These are phyloP conservation scores for Andrena dorsata DNA, from an alignment of 2,888 invertebrate genomes.

Conservation along the genomic window DNA sequence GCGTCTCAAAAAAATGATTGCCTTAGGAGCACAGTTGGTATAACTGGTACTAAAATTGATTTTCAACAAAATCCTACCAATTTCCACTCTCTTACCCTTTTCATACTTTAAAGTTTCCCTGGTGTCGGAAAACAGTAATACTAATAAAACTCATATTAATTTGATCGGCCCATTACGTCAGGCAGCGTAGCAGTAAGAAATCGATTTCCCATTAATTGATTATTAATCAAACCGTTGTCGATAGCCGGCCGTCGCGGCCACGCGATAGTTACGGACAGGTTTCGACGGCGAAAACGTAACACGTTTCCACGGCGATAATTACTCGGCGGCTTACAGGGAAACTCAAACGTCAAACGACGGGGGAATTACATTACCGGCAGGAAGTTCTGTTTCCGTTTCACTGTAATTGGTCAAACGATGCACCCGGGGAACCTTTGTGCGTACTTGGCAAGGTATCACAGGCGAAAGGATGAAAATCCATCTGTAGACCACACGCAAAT, in stretches of 20 bases:
- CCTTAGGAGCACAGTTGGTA: too few species aligned
- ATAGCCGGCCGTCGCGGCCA: constrained; percentile 9
- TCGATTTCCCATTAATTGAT: constrained; percentile 53
- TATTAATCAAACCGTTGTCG: constrained; percentile 52
- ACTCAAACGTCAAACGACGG: constrained; percentile 58
- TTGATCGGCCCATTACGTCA: neutral
- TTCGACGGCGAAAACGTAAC: constrained; percentile 47
- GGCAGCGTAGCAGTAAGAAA: constrained; percentile 16
- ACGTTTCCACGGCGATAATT: constrained; percentile 56
- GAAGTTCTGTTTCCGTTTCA: constrained; percentile 60
- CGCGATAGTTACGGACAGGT: constrained; percentile 33
- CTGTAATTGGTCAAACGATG: constrained; percentile 67
- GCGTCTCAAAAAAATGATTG: too few species aligned
- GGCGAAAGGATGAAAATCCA: constrained; percentile 47
- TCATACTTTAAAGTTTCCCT: neutral
- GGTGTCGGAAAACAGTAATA: neutral
- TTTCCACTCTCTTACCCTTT: neutral
- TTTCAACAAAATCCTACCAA: too few species aligned
- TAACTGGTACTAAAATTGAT: too few species aligned
- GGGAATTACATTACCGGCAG: constrained; percentile 62
- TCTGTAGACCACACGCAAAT: constrained; percentile 24
- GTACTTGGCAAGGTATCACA: constrained; percentile 20
- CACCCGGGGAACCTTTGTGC: constrained; percentile 55
- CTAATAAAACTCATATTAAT: constrained; percentile 15
- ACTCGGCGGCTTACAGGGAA: constrained; percentile 55